phyloP scores from a whole-genome alignment of 2,113 vertebrate species.

The Anseranas semipalmata region DNA sequence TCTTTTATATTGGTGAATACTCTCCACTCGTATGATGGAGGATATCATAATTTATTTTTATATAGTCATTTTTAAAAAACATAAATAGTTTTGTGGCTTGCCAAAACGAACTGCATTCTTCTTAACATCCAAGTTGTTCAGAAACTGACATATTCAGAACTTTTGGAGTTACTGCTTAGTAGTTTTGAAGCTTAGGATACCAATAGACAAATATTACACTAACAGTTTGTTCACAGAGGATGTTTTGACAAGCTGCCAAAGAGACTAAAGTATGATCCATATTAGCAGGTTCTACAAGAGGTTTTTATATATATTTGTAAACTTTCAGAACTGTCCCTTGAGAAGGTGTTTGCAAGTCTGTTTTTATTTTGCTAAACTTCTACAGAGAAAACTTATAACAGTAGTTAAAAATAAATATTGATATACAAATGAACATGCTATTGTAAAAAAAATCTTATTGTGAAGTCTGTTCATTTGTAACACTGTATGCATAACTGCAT shows the following conservation, averaged over 20 bases:
- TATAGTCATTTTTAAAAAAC: not conserved
- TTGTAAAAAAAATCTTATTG: not conserved
- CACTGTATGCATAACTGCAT: not conserved
- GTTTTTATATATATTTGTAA: not conserved
- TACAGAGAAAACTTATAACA: not conserved
- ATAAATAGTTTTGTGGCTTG: not conserved
- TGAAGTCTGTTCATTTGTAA: not conserved
- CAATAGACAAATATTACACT: not conserved
- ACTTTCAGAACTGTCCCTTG: not conserved
- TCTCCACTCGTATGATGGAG: not conserved
- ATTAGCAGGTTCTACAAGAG: not conserved
- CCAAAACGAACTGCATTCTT: not conserved
- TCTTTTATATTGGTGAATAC: not conserved
- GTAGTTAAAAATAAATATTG: not conserved
- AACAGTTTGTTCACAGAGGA: not conserved
- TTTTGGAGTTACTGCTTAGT: not conserved
- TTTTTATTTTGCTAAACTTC: not conserved
- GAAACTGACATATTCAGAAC: not conserved
- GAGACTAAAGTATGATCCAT: not conserved
- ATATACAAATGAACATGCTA: not conserved
- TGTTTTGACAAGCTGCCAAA: not conserved
- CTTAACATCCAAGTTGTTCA: not conserved
- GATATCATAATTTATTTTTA: not conserved
- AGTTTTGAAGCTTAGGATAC: not conserved
- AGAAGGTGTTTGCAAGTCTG: not conserved